A percentile compares a stretch with the other conserved stretches of the same genome.
Evolutionary conservation across 1,140 invertebrate species (phyloP).

Genomic region (Chlorops oryzae): DNA sequence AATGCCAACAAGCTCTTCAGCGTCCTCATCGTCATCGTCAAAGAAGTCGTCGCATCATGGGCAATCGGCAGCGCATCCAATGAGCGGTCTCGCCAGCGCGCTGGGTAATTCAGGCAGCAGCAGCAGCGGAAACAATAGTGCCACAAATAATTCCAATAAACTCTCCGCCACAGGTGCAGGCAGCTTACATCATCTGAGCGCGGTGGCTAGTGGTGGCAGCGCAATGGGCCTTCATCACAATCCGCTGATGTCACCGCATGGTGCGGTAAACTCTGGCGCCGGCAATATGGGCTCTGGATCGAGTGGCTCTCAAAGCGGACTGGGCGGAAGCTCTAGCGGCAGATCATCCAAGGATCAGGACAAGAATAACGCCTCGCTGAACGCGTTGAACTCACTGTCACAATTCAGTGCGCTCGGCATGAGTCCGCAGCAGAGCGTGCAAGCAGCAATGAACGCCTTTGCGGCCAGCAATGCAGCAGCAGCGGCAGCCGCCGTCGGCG

Average conservation of each 20-base stretch:
- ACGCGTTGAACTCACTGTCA: constrained; percentile 42
- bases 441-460: constrained; percentile 47
- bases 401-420: constrained; percentile 43
- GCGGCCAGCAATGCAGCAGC: constrained; percentile 30
- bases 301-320: constrained; percentile 1
- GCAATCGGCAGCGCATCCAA: neutral
- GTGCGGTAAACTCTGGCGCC: constrained; percentile 12
- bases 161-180: constrained; percentile 27
- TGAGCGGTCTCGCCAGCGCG: no score
- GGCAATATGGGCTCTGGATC: constrained; percentile 5
- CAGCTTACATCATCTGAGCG: constrained; percentile 24
- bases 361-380: constrained; percentile 43
- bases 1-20: neutral
- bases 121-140: neutral
- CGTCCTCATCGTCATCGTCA: neutral
- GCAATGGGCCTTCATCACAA: neutral
- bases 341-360: constrained; percentile 25
- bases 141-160: constrained; percentile 30
- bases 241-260: constrained; percentile 35
- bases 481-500: constrained; percentile 18
- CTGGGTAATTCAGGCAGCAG: neutral
- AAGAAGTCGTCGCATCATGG: neutral
- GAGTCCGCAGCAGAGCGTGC: constrained; percentile 45
- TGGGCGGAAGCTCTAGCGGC: constrained; percentile 3
- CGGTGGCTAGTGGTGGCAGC: no score